Percentiles rank a stretch among this genome's conserved stretches.
Evolutionary conservation across 2,888 invertebrate species (phyloP).

Genomic region (Masnerella sp.): DNA sequence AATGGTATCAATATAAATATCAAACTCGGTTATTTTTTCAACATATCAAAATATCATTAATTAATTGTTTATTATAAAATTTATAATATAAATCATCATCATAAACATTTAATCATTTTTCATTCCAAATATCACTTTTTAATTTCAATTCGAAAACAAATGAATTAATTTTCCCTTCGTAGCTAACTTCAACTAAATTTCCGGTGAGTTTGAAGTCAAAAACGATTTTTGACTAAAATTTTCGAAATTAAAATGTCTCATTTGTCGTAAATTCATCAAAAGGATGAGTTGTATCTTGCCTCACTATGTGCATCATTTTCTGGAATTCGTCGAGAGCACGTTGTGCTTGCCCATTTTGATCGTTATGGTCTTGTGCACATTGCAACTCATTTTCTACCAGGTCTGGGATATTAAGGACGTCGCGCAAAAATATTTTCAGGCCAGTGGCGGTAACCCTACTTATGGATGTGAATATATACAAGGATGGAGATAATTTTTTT

Average conservation of each 20-base stretch:
- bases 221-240: constrained; percentile 3
- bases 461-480: too few species aligned
- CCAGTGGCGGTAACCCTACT: not conserved
- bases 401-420: constrained; percentile 62
- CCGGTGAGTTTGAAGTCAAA: too few species aligned
- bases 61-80: too few species aligned
- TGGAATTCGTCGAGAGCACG: constrained; percentile 70
- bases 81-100: too few species aligned
- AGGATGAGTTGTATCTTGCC: constrained; percentile 67
- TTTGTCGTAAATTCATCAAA: not conserved
- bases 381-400: constrained; percentile 70
- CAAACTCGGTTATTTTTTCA: too few species aligned
- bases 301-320: constrained; percentile 66
- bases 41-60: too few species aligned
- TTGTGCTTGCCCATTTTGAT: constrained; percentile 72
- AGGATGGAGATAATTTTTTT: not conserved
- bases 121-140: too few species aligned
- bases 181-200: too few species aligned
- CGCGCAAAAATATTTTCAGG: constrained; percentile 19
- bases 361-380: constrained; percentile 69
- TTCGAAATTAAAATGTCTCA: not conserved
- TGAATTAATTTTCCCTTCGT: too few species aligned
- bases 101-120: too few species aligned
- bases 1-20: too few species aligned
- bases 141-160: too few species aligned